Conservation (phyloP, 2,113 vertebrate species). For the Bos indicus region DNA sequence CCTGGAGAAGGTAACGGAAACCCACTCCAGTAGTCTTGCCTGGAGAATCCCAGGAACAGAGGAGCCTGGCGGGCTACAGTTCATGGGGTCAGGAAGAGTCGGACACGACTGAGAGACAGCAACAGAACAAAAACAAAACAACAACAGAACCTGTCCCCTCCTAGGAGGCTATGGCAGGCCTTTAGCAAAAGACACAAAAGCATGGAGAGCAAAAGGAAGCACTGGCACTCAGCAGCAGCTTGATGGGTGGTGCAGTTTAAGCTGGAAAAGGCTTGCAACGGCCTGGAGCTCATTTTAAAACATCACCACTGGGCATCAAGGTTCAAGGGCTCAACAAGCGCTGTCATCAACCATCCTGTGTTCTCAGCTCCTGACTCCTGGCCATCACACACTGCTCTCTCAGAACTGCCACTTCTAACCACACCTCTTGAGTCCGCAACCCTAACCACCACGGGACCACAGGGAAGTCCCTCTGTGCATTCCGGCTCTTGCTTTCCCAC, state of each 20-base stretch:
- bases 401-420: neutral
- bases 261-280: neutral
- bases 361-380: too few relatives aligned
- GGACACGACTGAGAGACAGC: accelerated
- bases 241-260: accelerated
- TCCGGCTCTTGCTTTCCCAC: neutral
- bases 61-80: neutral
- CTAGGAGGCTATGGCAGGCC: accelerated
- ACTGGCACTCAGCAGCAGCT: accelerated
- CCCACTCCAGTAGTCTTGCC: neutral
- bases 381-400: neutral
- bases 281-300: neutral
- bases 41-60: neutral
- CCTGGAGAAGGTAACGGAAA: neutral
- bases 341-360: accelerated
- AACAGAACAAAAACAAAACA: neutral
- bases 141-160: neutral
- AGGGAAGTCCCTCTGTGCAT: neutral
- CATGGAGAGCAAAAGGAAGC: neutral
- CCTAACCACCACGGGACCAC: too few relatives aligned
- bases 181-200: neutral
- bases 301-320: accelerated
- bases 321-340: accelerated
- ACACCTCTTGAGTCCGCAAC: neutral
- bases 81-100: neutral